Evolutionary conservation across 2,888 invertebrate genomes (phyloP).

Genomic region (Philonicus albiceps): DNA sequence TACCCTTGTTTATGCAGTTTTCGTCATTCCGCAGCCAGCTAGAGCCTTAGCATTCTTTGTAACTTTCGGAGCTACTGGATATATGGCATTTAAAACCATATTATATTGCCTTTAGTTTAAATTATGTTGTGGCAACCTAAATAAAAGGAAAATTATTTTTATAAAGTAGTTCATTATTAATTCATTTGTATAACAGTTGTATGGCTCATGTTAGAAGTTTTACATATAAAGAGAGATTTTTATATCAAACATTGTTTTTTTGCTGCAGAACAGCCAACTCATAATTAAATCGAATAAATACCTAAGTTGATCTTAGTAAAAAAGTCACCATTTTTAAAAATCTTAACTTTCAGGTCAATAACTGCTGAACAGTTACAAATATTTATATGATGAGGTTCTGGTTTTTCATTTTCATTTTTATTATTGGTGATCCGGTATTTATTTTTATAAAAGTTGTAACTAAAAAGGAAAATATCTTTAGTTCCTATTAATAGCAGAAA

Average conservation of each 20-base stretch:
- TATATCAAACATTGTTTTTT: not conserved
- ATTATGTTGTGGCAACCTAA: not conserved
- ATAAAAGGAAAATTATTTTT: not conserved
- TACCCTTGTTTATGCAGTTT: slow-evolving; percentile 67
- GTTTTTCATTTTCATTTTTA: too few relatives aligned
- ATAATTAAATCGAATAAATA: too few relatives aligned
- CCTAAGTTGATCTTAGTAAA: too few relatives aligned
- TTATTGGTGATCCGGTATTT: too few relatives aligned
- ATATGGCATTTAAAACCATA: slow-evolving; percentile 64
- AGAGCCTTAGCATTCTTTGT: slow-evolving; percentile 64
- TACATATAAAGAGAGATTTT: not conserved
- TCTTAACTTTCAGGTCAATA: too few relatives aligned
- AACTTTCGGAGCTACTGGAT: slow-evolving; percentile 61
- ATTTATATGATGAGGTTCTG: too few relatives aligned
- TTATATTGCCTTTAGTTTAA: slow-evolving; percentile 29
- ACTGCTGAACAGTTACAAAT: too few relatives aligned
- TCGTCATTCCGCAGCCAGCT: slow-evolving; percentile 66
- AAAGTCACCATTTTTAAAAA: too few relatives aligned
- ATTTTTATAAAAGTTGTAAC: too few relatives aligned
- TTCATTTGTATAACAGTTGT: not conserved
- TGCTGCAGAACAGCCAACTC: too few relatives aligned
- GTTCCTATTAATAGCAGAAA: too few relatives aligned
- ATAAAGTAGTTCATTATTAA: not conserved
- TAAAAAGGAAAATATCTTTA: too few relatives aligned
- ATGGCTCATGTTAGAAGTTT: not conserved